Percentiles rank a stretch among this genome's conserved stretches.
These are phyloP conservation scores for Calidris pugnax DNA, from an alignment of 2,113 vertebrate genomes.

Conservation along the genomic window DNA sequence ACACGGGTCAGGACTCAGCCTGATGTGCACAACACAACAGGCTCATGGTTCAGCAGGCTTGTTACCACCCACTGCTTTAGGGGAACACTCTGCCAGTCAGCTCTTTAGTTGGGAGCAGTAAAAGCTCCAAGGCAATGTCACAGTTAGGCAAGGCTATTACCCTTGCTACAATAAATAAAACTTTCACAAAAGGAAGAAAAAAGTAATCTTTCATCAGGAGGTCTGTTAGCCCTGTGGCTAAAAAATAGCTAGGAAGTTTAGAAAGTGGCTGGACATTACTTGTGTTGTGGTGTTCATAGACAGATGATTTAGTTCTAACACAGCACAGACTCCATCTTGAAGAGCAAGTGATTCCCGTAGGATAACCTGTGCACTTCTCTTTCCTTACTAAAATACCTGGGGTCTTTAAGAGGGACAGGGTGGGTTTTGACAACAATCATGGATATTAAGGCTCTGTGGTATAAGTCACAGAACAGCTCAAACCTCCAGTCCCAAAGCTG, in stretches of 20 bases:
- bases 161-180: neutral
- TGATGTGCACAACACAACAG: neutral
- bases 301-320: neutral
- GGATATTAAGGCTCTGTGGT: neutral
- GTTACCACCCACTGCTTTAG: neutral
- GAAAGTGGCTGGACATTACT: neutral
- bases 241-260: neutral
- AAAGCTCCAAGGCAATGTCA: neutral
- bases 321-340: neutral
- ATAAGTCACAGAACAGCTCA: neutral
- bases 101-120: neutral
- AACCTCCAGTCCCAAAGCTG: neutral
- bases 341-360: neutral
- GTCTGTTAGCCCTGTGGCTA: neutral
- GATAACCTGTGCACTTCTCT: neutral
- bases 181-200: neutral
- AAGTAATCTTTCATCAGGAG: neutral
- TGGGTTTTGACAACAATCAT: neutral
- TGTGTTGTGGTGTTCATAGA: neutral
- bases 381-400: neutral
- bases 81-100: neutral
- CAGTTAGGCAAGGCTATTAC: neutral
- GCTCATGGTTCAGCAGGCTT: neutral
- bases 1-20: neutral
- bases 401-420: neutral